Base-by-base conservation (phyloP, 2,113 vertebrate species). In the Talpa occidentalis region DNA sequence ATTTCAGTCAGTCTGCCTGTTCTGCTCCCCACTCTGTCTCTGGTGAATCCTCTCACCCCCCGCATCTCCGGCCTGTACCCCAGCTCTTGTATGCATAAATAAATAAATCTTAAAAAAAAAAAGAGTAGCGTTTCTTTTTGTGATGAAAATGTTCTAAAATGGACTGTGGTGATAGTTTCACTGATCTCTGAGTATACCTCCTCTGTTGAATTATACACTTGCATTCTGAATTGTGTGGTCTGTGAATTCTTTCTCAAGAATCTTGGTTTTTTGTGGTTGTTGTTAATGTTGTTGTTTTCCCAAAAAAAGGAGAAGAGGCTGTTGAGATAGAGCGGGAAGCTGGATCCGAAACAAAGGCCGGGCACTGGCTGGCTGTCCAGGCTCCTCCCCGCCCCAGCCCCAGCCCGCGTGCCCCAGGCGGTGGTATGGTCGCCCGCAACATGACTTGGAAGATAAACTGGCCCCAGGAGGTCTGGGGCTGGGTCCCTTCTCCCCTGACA, bases 401-500 rank as follows among this genome's bases (percentile, higher is more conserved):
- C 22, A 92, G 90, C 76, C 87, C 74, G 59, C 35, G 12, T 54
- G 47, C 87, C 90, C 40, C 49, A 78, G 67, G 89, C 37, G 10
- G 52, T 74, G 80, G 82, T 94, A 62, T 72, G 74, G 93, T 85
- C 77, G 72, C 84, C 95, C 56, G 81, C 80, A 62, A 62, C 90
- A 37, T 0, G 10, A 47, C 90, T 90, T 22, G 26, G 70, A 96
- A 97, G 96, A 97, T 93, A 94, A 95, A 97, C 88, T 80, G 94
- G 82, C 84, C 96, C 86, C 83, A 92, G 94, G 93, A 95, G 87
- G 84, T 70, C 35, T 49, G 73, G 92, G 74, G 92, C 97, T 97
- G 97, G 95, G 96, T 97, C 94, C 90, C 94, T 97, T 97, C 97
- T 97, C 93, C 92, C 90, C 89, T 97, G 96, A 97, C 97, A 97